Conservation (phyloP, 1,140 invertebrate species). For the Pseudachorutes palmiensis region DNA sequence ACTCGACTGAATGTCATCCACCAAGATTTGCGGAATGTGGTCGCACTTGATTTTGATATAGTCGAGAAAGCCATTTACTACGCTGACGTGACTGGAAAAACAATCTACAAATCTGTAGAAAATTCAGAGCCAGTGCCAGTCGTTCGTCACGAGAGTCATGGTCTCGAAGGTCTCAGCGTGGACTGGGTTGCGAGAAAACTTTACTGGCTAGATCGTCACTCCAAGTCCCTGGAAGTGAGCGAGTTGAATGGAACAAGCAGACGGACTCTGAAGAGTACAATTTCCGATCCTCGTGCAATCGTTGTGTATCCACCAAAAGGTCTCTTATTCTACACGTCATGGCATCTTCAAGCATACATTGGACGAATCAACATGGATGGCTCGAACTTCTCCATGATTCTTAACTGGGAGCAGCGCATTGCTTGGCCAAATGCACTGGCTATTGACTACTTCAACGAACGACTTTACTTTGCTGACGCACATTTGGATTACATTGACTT, state of each 20-base stretch:
- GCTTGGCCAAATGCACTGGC: conserved; percentile 97
- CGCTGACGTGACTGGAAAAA: conserved; percentile 89
- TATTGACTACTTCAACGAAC: conserved; percentile 91
- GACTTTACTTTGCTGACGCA: conserved; percentile 94
- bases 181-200: conserved; percentile 95
- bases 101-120: conserved; percentile 64
- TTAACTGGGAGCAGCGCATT: conserved; percentile 87
- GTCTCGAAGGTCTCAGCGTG: conserved; percentile 88
- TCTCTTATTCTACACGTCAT: conserved; percentile 90
- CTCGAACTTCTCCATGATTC: conserved; percentile 74
- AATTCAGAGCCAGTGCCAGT: conserved; percentile 53
- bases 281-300: conserved; percentile 86
- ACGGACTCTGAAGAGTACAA: conserved; percentile 74
- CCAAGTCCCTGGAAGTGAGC: conserved; percentile 83
- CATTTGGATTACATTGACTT: conserved; percentile 97
- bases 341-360: conserved; percentile 91
- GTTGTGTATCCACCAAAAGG: conserved; percentile 79
- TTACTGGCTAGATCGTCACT: conserved; percentile 94
- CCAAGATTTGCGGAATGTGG: conserved; percentile 92
- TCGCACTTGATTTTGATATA: conserved; percentile 89
- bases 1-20: conserved; percentile 76
- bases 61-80: conserved; percentile 78
- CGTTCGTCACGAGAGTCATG: conserved; percentile 85
- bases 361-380: conserved; percentile 98
- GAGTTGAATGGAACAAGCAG: conserved; percentile 87